These are phyloP conservation scores for Buceros bicornis DNA, from an alignment of 2,797 vertebrate species.

Conservation along the genomic window DNA sequence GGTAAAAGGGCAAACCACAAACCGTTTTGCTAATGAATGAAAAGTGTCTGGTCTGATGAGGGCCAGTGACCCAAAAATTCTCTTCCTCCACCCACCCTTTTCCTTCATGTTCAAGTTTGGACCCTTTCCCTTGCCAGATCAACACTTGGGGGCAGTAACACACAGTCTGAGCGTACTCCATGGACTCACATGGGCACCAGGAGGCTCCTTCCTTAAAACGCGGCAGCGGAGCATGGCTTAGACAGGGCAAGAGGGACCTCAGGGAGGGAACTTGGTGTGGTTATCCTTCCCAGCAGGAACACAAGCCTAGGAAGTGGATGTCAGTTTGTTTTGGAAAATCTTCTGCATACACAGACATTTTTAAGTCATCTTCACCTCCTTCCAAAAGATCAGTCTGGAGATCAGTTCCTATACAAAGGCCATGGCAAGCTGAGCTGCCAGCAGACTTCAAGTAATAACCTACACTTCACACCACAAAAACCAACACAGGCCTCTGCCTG, in stretches of 20 bases:
- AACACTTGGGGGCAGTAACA: slow-evolving; percentile 53
- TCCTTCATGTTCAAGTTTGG: slow-evolving; percentile 37
- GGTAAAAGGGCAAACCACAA: slow-evolving; percentile 54
- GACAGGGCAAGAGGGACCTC: not conserved
- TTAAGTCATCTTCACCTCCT: not conserved
- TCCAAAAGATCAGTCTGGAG: not conserved
- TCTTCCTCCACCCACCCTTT: not conserved
- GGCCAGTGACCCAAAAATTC: slow-evolving; percentile 62
- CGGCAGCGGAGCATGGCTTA: not conserved
- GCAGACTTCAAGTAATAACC: not conserved
- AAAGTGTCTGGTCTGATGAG: slow-evolving; percentile 48
- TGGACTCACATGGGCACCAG: rapidly evolving
- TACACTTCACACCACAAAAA: not conserved
- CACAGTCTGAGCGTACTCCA: not conserved
- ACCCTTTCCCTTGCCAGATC: not conserved
- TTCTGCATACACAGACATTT: not conserved
- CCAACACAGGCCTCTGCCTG: rapidly evolving
- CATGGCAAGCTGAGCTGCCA: not conserved
- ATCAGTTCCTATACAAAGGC: not conserved
- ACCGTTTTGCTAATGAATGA: slow-evolving; percentile 62
- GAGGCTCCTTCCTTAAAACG: not conserved
- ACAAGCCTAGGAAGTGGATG: not conserved
- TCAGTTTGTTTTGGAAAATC: not conserved
- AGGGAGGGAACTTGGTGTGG: rapidly evolving
- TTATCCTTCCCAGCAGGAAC: not conserved